Base-by-base conservation (phyloP, 1,140 invertebrate species). In the Zaprionus kolodkinae region DNA sequence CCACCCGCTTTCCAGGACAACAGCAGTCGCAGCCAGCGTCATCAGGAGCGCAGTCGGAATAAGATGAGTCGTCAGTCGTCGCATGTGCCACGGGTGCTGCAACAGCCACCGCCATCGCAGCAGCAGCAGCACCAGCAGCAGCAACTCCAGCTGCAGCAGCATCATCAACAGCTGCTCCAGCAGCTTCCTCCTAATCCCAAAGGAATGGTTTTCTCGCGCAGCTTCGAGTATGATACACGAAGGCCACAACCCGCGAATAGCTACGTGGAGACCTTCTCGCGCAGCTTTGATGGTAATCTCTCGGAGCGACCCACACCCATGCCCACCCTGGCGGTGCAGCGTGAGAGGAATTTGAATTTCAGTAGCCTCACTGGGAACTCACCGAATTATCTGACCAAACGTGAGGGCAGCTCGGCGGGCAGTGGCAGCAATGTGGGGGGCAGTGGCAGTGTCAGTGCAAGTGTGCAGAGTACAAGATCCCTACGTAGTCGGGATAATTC, bases 1-100 rank as follows among this genome's bases (percentile, higher is more conserved):
- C 93, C 93, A 10, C 93, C 93, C 17, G 93, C 93, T 33, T 94
- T 94, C 68, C 93, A 93, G 74, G 93, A 93, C 67, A 82, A 85
- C 54, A 91, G 84, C 54, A 91, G 78, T 50, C 79, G 80, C 6
- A 50, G 57, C 3, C 7, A 56, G 4, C 69, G 81, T 5, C 69
- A 78, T 45, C 67, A 66, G 13, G 90, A 91, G 2, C 59, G 81
- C 1, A 79, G 78, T 3, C 89, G 83, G 0, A 79, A 75, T 5
- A 91, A 81, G 43, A 30, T 89, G 0, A 81, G 56, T 35, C 69
- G 84, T 0, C 78, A 82, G 21, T 21, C 60, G 21, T 21, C 60
- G 6, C 77, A 82, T 27, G 59, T 40, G 12, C 60, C 64, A 2
- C 43, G 80, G 54, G 33, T 45, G 5, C 15, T 65, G 13, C 78